Base-by-base conservation (phyloP, 2,888 invertebrate species). In the Meghimatium bilineatum region DNA sequence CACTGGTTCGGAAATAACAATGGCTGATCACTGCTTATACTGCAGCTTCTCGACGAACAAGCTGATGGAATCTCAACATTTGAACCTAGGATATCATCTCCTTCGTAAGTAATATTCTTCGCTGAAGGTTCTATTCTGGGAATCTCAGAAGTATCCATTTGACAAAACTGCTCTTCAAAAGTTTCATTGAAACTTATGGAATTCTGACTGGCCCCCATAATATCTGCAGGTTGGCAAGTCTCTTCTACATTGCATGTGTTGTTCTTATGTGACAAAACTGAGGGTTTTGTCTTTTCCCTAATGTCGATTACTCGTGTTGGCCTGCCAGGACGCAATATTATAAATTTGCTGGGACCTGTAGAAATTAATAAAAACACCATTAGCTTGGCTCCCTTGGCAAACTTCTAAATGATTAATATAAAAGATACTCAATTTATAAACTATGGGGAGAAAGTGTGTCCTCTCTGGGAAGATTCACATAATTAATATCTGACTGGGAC, bases 241-340 rank as follows among this genome's bases (percentile, higher is more conserved):
- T 75, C 52, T 36, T 20, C 32, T 12, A 44, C 20, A 8, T 34
- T 56, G 34, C 17, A 60, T 14, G 34, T 0, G 36, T 32, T 60
- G 34, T 1, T 76, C 32, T 38, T 36, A 26, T 23, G 36, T 36
- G 60, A 29, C 6, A 44, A 44, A 56, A 34, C 34, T 36, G 56
- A 8, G 26, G 56, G 26, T 20, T 60, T 80, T 5, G 56, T 74
- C 32, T 80, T 26, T 63, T 84, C 72, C 29, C 74, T 36, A 0
- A 84, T 60, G 36, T 84, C 80, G 38, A 84, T 84, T n/a, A 84
- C 80, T 20, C 84, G 36, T 34, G 84, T 84, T 32, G 84, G 80
- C 17, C 69, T 63, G 1, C 84, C 84, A 17, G 84, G 84, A 26
- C 84, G 74, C 76, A 84, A 74, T 20, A 84, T 80, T 32, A 84